Conservation (phyloP, 2,113 vertebrate genomes). For the Oncorhynchus clarkii region DNA sequence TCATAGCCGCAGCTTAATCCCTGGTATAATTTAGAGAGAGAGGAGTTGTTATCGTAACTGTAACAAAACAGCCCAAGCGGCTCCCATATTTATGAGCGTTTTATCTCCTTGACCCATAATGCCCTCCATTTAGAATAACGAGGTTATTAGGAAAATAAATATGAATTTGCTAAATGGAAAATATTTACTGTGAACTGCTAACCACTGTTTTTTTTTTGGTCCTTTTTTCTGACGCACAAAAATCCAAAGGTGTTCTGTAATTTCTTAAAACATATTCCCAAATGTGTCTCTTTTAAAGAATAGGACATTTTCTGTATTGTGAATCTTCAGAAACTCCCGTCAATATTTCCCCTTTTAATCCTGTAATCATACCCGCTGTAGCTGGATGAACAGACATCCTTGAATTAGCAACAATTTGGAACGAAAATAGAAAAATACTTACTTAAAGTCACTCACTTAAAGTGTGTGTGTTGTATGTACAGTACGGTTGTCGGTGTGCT, state of each 20-base stretch:
- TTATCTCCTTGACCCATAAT: slow-evolving; percentile 42
- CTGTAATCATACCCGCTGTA: no score
- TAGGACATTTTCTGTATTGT: not conserved
- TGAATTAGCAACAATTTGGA: no score
- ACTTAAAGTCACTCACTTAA: no score
- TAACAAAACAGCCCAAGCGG: slow-evolving; percentile 55
- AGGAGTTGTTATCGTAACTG: slow-evolving; percentile 57
- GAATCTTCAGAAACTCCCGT: not conserved
- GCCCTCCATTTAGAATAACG: slow-evolving; percentile 8
- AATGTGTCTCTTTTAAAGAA: not conserved
- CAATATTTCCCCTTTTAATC: not conserved
- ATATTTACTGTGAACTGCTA: not conserved
- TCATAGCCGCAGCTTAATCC: slow-evolving; percentile 19
- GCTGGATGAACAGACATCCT: no score
- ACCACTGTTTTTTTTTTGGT: not conserved
- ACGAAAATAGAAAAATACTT: no score
- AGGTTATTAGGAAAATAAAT: not conserved
- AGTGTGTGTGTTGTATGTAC: not conserved
- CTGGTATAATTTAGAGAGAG: slow-evolving; percentile 50
- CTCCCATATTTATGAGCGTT: slow-evolving; percentile 43
- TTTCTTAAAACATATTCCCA: not conserved
- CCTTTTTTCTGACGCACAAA: not conserved
- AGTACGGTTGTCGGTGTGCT: not conserved
- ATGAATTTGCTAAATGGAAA: not conserved
- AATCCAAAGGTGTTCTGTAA: not conserved